A percentile compares a stretch with the other conserved stretches of the same genome.
Evolutionary conservation across 2,888 invertebrate species (phyloP).

Genomic region (Sarcophaga rosellei): DNA sequence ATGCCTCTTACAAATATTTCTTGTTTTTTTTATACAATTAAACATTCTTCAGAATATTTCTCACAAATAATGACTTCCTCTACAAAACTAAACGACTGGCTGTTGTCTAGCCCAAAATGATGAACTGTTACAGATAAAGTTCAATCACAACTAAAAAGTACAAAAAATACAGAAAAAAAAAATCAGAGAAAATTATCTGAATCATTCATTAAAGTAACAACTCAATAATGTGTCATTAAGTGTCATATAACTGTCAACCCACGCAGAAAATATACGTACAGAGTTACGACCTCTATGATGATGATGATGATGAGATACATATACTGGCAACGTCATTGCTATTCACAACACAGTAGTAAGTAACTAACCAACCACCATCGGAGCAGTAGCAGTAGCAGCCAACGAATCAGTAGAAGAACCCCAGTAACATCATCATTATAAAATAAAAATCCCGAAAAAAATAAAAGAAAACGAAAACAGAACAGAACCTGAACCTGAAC

Average conservation of each 20-base stretch:
- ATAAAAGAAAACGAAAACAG: slow-evolving; percentile 3
- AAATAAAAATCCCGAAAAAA: not conserved
- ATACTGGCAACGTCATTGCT: not conserved
- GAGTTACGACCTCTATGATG: slow-evolving; percentile 61
- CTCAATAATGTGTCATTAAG: slow-evolving; percentile 69
- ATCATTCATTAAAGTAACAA: slow-evolving; percentile 69
- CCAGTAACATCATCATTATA: slow-evolving; percentile 17
- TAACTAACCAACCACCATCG: slow-evolving; percentile 46
- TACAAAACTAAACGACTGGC: not conserved
- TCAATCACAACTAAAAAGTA: slow-evolving; percentile 5
- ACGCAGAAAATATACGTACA: slow-evolving; percentile 58
- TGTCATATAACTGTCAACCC: slow-evolving; percentile 69
- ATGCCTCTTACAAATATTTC: too few relatives aligned
- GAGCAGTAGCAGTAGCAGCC: slow-evolving; percentile 40
- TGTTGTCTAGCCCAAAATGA: not conserved
- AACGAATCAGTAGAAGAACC: not conserved
- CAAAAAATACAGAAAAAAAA: not conserved
- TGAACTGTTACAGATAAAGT: slow-evolving; percentile 44
- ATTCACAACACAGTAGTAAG: slow-evolving; percentile 16
- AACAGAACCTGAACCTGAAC: slow-evolving; percentile 49
- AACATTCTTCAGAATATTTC: too few relatives aligned
- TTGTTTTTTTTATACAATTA: too few relatives aligned
- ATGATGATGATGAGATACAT: too few relatives aligned
- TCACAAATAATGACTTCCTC: not conserved
- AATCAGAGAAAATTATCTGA: slow-evolving; percentile 56